Evolutionary conservation across 2,797 vertebrate genomes (phyloP), one percentile per base, ranked within the genome.

Genomic region (Ispidina lecontei): DNA sequence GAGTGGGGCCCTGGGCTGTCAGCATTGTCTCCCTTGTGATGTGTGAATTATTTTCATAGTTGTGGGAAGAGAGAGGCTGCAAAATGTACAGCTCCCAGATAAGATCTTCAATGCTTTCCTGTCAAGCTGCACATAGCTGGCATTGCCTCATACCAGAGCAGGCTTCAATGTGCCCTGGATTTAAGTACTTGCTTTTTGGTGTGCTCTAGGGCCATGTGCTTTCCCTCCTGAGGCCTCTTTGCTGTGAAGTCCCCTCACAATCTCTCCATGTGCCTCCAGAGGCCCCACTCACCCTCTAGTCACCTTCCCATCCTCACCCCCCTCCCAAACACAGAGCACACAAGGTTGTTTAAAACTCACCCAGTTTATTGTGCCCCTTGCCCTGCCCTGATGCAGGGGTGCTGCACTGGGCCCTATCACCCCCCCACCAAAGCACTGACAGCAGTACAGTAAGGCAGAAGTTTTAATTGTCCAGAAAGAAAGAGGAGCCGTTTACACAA

Each of bases 371-470:
- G 28, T 2, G 52, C 56, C 64, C 64, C 78, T 15, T 2, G 81
- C 19, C 31, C 47, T 8, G 43, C 18, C 26, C 23, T 26, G 13
- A 22, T 2, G 0, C 69, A 19, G 35, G 47, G 21, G 33, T 43
- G 70, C 31, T 41, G 37, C 26, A 9, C 65, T 7, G 77, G 56
- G n/a, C 23, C 4, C 1, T 1, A 21, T 35, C 26, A 18, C 3
- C 25, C 26, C n/a, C 23, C n/a, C 56, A 47, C 16, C 43, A 29
- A 78, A 94, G 91, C 77, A 33, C 86, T 8, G 62, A 65, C 3
- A 91, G 84, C 83, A 83, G 85, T 77, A 82, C 84, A 93, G 60
- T 96, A 96, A 96, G 95, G 96, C 89, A 83, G 59, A 70, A 51
- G 41, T 92, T 62, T 78, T 18, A 87, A 72, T 23, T 72, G 87